A percentile compares a stretch with the other conserved stretches of the same genome.
Conservation (phyloP, 2,797 vertebrate species). For the Triplophysa bombifrons region DNA sequence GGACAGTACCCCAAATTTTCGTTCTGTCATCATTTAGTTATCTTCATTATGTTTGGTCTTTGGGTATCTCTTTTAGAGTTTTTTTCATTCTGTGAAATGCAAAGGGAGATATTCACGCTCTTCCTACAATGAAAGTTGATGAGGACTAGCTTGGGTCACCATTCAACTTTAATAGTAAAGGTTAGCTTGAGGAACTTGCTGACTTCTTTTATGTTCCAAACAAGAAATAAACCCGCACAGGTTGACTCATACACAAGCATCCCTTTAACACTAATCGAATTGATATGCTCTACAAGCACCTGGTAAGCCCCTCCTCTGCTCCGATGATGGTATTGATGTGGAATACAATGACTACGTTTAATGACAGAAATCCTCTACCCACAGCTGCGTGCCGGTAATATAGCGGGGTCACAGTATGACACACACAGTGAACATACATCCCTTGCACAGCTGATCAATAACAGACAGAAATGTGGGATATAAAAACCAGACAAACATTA, state of each 20-base stretch:
- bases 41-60: background rate
- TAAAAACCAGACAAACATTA: background rate
- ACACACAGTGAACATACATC: slow-evolving; percentile 6
- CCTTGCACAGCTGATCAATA: slow-evolving; percentile 36
- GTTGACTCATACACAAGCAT: background rate
- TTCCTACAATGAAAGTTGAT: background rate
- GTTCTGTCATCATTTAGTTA: background rate
- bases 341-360: background rate
- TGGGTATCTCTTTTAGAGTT: too few species aligned
- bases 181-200: background rate
- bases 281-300: background rate
- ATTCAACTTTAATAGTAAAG: background rate
- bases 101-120: background rate
- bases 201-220: background rate
- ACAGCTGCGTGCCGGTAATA: slow-evolving; percentile 40
- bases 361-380: slow-evolving; percentile 15
- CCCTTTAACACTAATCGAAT: slow-evolving; percentile 3
- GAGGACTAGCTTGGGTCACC: background rate
- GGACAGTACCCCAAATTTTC: background rate
- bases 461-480: slow-evolving; percentile 31
- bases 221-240: background rate
- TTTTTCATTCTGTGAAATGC: background rate
- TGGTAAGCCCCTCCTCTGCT: background rate
- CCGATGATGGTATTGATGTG: slow-evolving; percentile 2
- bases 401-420: slow-evolving; percentile 12